These are phyloP conservation scores for Zoroaster sp. DNA, from an alignment of 53 echinoderm and acorn worm genomes.

Conservation along the genomic window DNA sequence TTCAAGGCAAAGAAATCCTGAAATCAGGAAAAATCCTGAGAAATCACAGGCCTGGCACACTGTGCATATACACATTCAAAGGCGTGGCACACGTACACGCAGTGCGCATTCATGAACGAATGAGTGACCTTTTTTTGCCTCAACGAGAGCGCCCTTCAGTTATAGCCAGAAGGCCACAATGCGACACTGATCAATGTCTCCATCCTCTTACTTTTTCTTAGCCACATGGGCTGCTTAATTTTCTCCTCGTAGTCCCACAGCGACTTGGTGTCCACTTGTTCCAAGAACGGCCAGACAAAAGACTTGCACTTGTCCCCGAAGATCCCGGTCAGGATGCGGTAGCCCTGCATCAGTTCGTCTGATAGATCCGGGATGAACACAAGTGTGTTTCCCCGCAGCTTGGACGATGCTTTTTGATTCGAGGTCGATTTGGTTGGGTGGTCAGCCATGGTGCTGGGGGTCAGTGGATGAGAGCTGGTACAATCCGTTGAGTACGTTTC, in stretches of 20 bases:
- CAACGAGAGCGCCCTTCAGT: neutral
- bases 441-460: too few relatives aligned
- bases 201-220: conserved; percentile 64
- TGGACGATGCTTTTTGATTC: conserved; percentile 40
- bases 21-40: too few relatives aligned
- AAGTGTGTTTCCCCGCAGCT: conserved; percentile 45
- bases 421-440: neutral
- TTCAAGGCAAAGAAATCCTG: too few relatives aligned
- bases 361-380: conserved; percentile 47
- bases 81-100: too few relatives aligned
- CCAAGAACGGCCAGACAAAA: conserved; percentile 82
- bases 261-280: conserved; percentile 59
- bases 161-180: neutral
- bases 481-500: neutral
- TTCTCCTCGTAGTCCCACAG: conserved; percentile 77
- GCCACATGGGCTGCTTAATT: conserved; percentile 84
- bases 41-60: too few relatives aligned
- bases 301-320: conserved; percentile 76
- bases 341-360: conserved; percentile 65
- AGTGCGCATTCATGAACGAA: too few relatives aligned
- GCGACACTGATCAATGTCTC: neutral
- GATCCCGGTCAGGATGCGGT: conserved; percentile 66
- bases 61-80: too few relatives aligned
- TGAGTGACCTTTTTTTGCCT: too few relatives aligned
- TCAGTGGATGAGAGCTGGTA: too few relatives aligned